These are phyloP conservation scores for Spermophilus dauricus DNA, from an alignment of 2,113 vertebrate genomes.

Conservation along the genomic window DNA sequence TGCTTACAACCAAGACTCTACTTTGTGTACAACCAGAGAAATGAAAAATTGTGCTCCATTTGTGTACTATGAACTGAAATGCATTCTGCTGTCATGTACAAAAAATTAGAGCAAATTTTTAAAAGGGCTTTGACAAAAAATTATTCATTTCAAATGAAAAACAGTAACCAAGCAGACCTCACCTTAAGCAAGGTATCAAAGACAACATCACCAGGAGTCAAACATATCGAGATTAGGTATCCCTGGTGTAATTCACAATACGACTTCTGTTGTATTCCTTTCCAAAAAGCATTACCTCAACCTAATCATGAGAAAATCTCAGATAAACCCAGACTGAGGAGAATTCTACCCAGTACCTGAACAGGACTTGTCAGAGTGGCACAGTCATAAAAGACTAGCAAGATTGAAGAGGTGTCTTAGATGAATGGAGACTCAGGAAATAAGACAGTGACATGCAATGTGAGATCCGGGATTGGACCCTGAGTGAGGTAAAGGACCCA, in stretches of 20 bases:
- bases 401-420: background rate
- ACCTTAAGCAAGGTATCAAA: background rate
- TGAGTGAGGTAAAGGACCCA: background rate
- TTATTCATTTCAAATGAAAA: too few relatives aligned
- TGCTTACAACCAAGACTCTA: background rate
- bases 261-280: background rate
- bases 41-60: too few relatives aligned
- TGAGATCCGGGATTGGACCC: background rate
- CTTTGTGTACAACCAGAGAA: too few relatives aligned
- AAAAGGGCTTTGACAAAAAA: too few relatives aligned
- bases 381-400: background rate
- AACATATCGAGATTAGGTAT: background rate
- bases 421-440: background rate
- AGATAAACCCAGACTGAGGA: background rate
- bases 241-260: background rate
- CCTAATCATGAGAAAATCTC: background rate
- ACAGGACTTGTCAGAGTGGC: background rate
- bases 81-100: too few relatives aligned
- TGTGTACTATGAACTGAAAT: too few relatives aligned
- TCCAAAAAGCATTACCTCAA: background rate
- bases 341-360: background rate
- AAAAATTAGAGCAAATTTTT: too few relatives aligned
- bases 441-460: background rate
- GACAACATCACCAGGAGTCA: background rate
- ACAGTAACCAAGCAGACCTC: background rate